A percentile compares a stretch with the other conserved stretches of the same genome.
Evolutionary conservation across 92 coral and sea anemone genomes (phyloP).

Genomic region (Parazoanthus atlanticus): DNA sequence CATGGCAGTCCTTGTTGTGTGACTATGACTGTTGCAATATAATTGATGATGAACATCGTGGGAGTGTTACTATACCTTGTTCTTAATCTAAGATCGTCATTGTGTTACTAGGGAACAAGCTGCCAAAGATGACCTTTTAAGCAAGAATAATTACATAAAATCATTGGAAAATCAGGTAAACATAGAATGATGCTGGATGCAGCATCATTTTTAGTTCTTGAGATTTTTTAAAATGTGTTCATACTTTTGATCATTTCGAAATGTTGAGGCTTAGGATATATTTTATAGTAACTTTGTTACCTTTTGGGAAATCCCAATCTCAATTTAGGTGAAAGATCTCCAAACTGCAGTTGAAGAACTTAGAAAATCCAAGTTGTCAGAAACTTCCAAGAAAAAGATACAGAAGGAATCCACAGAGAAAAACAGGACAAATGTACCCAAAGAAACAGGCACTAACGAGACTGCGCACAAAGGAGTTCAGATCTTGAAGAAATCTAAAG

Average conservation of each 20-base stretch:
- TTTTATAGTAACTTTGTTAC: not conserved
- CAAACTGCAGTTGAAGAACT: constrained; percentile 24
- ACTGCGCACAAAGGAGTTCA: not conserved
- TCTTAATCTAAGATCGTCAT: not conserved
- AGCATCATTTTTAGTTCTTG: not conserved
- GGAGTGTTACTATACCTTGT: not conserved
- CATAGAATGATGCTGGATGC: not conserved
- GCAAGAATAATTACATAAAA: constrained; percentile 12
- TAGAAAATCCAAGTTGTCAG: not conserved
- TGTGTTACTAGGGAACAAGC: constrained; percentile 7
- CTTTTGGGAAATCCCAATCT: not conserved
- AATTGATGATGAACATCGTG: not conserved
- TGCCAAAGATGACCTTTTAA: constrained; percentile 17
- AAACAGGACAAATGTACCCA: not conserved
- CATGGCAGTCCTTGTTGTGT: too few species aligned
- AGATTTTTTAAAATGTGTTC: not conserved
- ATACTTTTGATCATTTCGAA: too few species aligned
- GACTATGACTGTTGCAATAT: not conserved
- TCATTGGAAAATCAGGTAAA: constrained; percentile 35
- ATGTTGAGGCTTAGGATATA: too few species aligned
- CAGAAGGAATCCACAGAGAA: constrained; percentile 14
- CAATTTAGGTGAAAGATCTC: constrained; percentile 26
- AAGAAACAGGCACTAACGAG: not conserved
- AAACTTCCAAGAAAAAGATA: not conserved
- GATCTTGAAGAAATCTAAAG: not conserved